These are phyloP conservation scores for Drosophila rufa DNA, from an alignment of 1,140 invertebrate species.

Conservation along the genomic window DNA sequence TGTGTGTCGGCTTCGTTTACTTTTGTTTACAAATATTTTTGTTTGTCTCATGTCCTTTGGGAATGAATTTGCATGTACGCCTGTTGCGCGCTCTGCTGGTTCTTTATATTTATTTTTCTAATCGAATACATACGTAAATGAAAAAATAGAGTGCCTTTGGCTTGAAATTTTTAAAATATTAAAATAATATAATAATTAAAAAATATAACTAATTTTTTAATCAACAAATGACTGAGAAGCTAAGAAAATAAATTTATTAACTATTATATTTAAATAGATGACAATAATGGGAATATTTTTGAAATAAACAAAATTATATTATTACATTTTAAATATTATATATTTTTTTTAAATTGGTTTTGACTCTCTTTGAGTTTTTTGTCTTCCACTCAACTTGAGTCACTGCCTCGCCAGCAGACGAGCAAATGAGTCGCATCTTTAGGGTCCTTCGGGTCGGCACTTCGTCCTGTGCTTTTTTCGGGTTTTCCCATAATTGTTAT, in stretches of 20 bases:
- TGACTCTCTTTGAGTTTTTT: conserved; percentile 8
- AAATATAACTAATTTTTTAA: background rate
- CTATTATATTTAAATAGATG: too few species aligned
- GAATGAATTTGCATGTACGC: conserved; percentile 50
- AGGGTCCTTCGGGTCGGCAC: background rate
- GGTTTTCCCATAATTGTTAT: background rate
- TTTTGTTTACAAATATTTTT: conserved; percentile 67
- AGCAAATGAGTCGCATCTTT: background rate
- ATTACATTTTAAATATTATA: too few species aligned
- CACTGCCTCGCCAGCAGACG: too few species aligned
- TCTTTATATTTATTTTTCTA: background rate
- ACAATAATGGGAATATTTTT: too few species aligned
- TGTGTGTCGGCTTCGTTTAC: conserved; percentile 10
- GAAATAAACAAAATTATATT: too few species aligned
- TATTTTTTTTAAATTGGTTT: too few species aligned
- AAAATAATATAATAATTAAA: background rate
- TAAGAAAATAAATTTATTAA: background rate
- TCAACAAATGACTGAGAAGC: too few species aligned
- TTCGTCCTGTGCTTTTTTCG: conserved; percentile 48
- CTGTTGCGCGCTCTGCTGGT: conserved; percentile 53
- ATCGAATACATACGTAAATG: background rate
- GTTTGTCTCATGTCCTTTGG: conserved; percentile 20
- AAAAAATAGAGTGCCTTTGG: too few species aligned
- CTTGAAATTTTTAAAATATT: background rate
- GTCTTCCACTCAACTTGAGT: conserved; percentile 7